Base-by-base conservation (phyloP, 2,888 invertebrate genomes). In the Agonopterix alstromeriana region DNA sequence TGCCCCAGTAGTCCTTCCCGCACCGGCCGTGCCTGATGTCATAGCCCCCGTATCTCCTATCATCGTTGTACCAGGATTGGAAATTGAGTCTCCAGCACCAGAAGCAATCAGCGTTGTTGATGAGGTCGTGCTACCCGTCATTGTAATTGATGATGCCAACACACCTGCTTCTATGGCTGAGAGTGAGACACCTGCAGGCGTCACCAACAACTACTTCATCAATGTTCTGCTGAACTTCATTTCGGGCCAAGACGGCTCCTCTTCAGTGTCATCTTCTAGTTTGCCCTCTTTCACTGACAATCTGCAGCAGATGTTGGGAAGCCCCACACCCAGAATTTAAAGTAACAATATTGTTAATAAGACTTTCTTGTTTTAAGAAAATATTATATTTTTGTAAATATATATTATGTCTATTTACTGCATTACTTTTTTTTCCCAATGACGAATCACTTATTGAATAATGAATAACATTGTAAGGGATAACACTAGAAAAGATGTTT, bases 141-240 rank as follows among this genome's bases (percentile, higher is more conserved):
- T 11, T 5, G 41, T 10, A 41, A 11, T 41, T 2, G 12, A n/a
- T 8, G 11, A 10, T 12, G 9, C n/a, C 0, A 8, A 8, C 8
- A 12, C 41, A 8, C 42, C 42, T 4, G 42, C 14, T 0, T 9
- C 17, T 9, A 27, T 14, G 7, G 8, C 41, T 17, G 42, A 43
- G 10, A 27, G 10, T 8, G 42, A 17, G 9, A 5, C 27, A 14
- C 7, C 8, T 5, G 9, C 9, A 7, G 17, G 42, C 8, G 17
- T 43, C 10, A 43, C 42, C 3, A 57, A 58, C 49, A 36, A 45
- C 36, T 14, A 43, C 17, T 12, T 46, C 42, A 45, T 35, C 38
- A 45, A 36, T 36, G 10, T 43, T 43, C 17, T 43, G 8, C 10
- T 17, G 42, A 43, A 43, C 14, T 43, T 43, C 11, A 11, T 49